Base-by-base conservation (phyloP, 2,888 invertebrate species). In the Luperina nickerlii region DNA sequence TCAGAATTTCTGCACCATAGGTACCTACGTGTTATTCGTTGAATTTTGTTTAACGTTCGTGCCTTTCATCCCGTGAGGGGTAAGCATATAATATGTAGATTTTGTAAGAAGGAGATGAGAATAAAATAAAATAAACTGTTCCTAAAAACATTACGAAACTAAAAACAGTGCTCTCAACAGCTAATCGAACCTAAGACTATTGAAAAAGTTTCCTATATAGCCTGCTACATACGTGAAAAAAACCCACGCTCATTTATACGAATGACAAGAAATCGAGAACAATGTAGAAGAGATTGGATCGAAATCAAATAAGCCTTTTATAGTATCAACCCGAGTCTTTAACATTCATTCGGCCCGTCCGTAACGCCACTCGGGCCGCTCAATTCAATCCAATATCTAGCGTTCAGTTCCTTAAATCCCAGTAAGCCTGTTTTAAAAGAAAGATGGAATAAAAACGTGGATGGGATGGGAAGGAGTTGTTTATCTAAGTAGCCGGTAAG, bases 251-350 rank as follows among this genome's bases (percentile, higher is more conserved):
- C 74, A 87, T 88, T 81, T 86, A 73, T 63, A 81, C 38, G 69
- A 76, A 74, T 86, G 73, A 78, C 74, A 78, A 82, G 79, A 74
- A 86, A 78, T 77, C 78, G 67, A 79, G 76, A 85, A 88, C 81
- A 89, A 87, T 84, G 76, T 81, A 76, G 75, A 76, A 62, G 78
- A 85, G 79, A 90, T 90, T 88, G 87, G 77, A 87, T 86, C 77
- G 82, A 78, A 88, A 89, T 90, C 89, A 86, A 90, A 89, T 90
- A 89, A 89, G 87, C 87, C 83, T 84, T 87, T 87, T 86, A 80
- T 83, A 83, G 78, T 83, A 87, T 84, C 81, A 87, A 82, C 78
- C 85, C 84, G 54, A 79, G 82, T 85, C 87, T 88, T 89, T 85
- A 87, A 86, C 87, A 88, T 89, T 87, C 87, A 89, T 89, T 90